Conservation (phyloP, 1,140 invertebrate genomes). For the Scaptodrosophila lebanonensis region DNA sequence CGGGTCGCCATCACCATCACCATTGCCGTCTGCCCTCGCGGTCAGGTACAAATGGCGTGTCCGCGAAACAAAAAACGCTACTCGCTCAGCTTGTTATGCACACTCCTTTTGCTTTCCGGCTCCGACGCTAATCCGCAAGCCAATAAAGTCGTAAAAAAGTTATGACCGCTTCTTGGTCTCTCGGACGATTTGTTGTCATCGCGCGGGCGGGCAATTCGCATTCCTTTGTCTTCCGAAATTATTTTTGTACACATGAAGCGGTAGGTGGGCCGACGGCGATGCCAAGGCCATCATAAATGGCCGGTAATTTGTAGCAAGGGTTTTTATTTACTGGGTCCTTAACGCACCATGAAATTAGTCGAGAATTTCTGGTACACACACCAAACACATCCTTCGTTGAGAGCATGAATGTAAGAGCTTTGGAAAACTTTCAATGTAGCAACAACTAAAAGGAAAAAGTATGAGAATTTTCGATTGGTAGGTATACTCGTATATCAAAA, state of each 20-base stretch:
- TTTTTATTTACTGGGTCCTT: too few species aligned
- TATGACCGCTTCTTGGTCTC: slow-evolving; percentile 17
- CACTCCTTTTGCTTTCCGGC: slow-evolving; percentile 64
- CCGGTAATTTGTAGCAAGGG: too few species aligned
- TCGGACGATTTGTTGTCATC: slow-evolving; percentile 15
- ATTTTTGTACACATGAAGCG: slow-evolving; percentile 61
- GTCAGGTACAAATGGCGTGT: slow-evolving; percentile 21
- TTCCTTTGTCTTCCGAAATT: slow-evolving; percentile 47
- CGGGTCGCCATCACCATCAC: slow-evolving; percentile 50
- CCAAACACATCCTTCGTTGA: too few species aligned
- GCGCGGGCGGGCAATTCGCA: too few species aligned
- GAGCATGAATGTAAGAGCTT: too few species aligned
- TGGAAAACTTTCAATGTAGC: too few species aligned
- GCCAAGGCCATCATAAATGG: neutral
- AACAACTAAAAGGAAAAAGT: too few species aligned
- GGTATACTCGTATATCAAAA: too few species aligned
- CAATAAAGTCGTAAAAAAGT: slow-evolving; percentile 65
- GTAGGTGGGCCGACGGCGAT: slow-evolving; percentile 20
- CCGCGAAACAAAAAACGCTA: slow-evolving; percentile 25
- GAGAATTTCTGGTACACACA: too few species aligned
- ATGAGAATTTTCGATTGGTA: too few species aligned
- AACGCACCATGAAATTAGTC: too few species aligned
- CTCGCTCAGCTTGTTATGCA: slow-evolving; percentile 43
- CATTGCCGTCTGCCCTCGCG: slow-evolving; percentile 17
- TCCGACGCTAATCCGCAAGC: slow-evolving; percentile 55